phyloP scores from a whole-genome alignment of 2,888 invertebrate genomes.

The Thera britannica region DNA sequence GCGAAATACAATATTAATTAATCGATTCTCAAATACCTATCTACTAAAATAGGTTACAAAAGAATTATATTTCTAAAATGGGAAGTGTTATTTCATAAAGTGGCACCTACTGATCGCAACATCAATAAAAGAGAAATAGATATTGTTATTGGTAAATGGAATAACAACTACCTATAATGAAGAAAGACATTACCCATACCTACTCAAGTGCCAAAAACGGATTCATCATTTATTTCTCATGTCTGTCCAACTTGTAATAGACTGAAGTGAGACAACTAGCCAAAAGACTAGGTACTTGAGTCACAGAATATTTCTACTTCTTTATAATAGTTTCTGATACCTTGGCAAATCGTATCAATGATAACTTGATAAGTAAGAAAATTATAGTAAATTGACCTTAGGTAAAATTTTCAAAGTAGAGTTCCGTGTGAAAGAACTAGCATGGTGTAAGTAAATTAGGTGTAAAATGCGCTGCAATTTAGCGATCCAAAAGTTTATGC shows the following conservation, averaged over 20 bases:
- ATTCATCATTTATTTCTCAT: slow-evolving; percentile 12
- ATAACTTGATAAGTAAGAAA: no score
- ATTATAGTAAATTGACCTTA: no score
- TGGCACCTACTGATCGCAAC: not conserved
- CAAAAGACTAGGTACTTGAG: slow-evolving; percentile 6
- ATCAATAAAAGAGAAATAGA: slow-evolving; percentile 10
- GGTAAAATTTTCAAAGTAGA: no score
- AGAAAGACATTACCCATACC: not conserved
- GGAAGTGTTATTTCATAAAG: not conserved
- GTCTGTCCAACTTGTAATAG: slow-evolving; percentile 7
- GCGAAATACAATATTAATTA: not conserved
- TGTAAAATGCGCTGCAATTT: no score
- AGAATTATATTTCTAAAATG: not conserved
- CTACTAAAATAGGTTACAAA: not conserved
- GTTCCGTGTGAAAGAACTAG: no score
- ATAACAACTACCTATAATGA: slow-evolving; percentile 4
- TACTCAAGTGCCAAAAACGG: slow-evolving; percentile 10
- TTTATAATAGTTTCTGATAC: not conserved
- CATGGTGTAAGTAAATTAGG: no score
- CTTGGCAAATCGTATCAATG: no score
- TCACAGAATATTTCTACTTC: slow-evolving; percentile 1
- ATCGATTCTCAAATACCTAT: not conserved
- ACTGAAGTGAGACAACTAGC: not conserved
- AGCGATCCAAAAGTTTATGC: no score
- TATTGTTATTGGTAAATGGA: not conserved